Evolutionary conservation across 2,888 invertebrate genomes (phyloP).

Genomic region (Diplazon laetatorius): DNA sequence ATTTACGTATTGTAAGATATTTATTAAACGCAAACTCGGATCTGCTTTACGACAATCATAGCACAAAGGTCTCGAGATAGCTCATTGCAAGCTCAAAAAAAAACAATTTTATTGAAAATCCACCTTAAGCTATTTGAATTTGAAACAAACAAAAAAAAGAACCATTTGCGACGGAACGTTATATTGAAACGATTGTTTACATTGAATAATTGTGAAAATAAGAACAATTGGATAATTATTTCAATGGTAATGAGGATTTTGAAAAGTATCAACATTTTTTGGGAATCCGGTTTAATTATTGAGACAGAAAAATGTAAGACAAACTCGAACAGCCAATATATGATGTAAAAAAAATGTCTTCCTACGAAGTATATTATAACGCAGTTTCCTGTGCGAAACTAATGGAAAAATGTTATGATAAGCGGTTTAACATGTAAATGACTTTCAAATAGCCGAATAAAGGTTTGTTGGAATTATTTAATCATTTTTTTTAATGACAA

Average conservation of each 20-base stretch:
- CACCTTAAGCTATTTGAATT: not conserved
- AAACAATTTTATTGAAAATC: not conserved
- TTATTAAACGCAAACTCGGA: slow-evolving; percentile 18
- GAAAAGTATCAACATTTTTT: no score
- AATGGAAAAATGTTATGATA: slow-evolving; percentile 22
- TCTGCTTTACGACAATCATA: slow-evolving; percentile 44
- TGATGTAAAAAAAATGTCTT: slow-evolving; percentile 50
- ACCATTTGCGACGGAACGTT: not conserved
- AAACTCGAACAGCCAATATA: slow-evolving; percentile 9
- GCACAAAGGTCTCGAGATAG: slow-evolving; percentile 20
- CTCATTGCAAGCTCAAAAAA: not conserved
- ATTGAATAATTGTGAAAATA: not conserved
- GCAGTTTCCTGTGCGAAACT: not conserved
- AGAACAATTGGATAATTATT: not conserved
- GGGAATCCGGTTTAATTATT: not conserved
- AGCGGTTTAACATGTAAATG: slow-evolving; percentile 43
- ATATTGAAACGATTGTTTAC: not conserved
- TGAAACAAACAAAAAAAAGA: not conserved
- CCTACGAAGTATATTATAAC: slow-evolving; percentile 43
- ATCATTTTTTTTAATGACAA: not conserved
- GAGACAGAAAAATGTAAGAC: not conserved
- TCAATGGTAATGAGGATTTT: not conserved
- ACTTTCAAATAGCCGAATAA: slow-evolving; percentile 44
- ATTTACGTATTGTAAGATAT: not conserved
- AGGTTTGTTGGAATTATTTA: slow-evolving; percentile 10